Conservation (phyloP, 2,797 vertebrate species). For the Pristis pectinata region DNA sequence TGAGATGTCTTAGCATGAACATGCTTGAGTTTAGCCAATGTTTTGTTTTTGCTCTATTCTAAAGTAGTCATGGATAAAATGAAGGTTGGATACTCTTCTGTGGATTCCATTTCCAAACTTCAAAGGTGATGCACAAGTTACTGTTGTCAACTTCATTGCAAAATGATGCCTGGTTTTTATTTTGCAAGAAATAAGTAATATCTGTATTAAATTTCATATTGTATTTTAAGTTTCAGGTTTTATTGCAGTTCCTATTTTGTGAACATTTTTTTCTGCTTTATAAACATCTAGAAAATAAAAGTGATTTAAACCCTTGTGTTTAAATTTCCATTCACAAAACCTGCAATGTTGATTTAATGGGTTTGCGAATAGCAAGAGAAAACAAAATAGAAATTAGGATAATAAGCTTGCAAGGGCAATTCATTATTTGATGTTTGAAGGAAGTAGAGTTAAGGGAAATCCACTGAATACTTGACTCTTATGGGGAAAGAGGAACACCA, state of each 20-base stretch:
- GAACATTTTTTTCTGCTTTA: neutral
- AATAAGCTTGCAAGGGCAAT: neutral
- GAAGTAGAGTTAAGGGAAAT: neutral
- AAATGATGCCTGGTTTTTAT: neutral
- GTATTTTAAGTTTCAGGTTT: neutral
- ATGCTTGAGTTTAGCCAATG: neutral
- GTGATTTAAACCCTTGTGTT: neutral
- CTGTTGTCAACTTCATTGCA: neutral
- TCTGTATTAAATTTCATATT: neutral
- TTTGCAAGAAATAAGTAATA: neutral
- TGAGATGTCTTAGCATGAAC: neutral
- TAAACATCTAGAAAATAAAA: neutral
- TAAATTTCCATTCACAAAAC: neutral
- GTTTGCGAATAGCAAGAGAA: neutral
- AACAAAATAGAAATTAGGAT: neutral
- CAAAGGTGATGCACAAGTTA: neutral
- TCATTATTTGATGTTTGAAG: neutral
- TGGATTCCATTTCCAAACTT: neutral
- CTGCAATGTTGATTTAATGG: too few relatives aligned
- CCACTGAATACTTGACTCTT: neutral
- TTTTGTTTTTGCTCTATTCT: too few relatives aligned
- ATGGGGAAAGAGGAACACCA: neutral
- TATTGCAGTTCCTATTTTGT: neutral
- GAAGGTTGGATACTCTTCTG: neutral
- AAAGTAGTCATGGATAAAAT: neutral